Percentiles rank a stretch among this genome's conserved stretches.
These are phyloP conservation scores for Eclectus roratus DNA, from an alignment of 2,113 vertebrate genomes.

Conservation along the genomic window DNA sequence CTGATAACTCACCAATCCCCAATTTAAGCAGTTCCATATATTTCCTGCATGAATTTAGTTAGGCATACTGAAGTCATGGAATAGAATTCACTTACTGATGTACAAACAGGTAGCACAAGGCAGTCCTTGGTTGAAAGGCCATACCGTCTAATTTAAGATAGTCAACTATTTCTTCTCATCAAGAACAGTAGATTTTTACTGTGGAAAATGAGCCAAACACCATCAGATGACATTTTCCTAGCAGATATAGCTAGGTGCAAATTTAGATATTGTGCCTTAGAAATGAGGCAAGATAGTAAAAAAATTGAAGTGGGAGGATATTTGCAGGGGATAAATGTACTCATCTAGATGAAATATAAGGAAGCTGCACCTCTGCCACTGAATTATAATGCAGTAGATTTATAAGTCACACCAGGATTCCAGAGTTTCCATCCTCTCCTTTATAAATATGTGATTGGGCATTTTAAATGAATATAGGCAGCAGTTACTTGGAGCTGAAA, in stretches of 20 bases:
- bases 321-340: not conserved
- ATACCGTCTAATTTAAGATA: not conserved
- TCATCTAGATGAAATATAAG: not conserved
- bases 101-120: not conserved
- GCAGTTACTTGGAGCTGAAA: not conserved
- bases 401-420: not conserved
- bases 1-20: not conserved
- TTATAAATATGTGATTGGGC: not conserved
- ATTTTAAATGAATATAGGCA: not conserved
- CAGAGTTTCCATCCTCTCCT: not conserved
- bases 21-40: not conserved
- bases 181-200: not conserved
- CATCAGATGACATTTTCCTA: not conserved
- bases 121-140: not conserved
- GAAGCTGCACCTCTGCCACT: not conserved
- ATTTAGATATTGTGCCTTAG: not conserved
- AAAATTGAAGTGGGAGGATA: not conserved
- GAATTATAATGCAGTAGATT: not conserved
- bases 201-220: not conserved
- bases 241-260: not conserved
- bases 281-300: not conserved
- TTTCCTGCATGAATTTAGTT: not conserved
- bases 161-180: not conserved
- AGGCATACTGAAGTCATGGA: not conserved
- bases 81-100: not conserved